Base-by-base conservation (phyloP, 2,113 vertebrate species). In the Leptobrachium ailaonicum region DNA sequence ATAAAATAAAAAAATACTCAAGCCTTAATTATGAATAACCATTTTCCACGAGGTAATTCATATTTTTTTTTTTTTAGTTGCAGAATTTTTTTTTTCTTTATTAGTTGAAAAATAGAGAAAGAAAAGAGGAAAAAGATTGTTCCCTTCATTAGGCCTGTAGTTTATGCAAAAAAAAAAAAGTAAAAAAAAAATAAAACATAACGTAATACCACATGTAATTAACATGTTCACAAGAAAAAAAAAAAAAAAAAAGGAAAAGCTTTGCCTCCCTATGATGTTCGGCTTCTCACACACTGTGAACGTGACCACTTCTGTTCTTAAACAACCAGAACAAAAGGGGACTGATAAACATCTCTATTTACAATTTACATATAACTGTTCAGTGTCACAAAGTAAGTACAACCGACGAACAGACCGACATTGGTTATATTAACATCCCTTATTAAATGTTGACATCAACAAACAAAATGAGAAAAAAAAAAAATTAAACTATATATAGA, bases 121-220 rank as follows among this genome's bases (percentile, higher is more conserved):
- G 87, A 89, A 88, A 85, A 89, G 86, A 86, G 85, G 88, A 88
- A 88, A 32, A 87, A 90, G 88, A 91, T 91, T 93, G 94, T 94
- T 96, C 95, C 94, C 95, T 95, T 96, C 93, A 94, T 96, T 91
- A 93, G 90, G 93, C 90, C 89, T 92, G 89, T 87, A 89, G 92
- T 92, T 91, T 90, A 91, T 89, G 83, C 73, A 89, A 86, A 84
- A 32, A 83, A 77, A 79, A 82, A 41, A 63, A 74, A 82, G 86
- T 83, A 89, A 85, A 50, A 50, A 50, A 50, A 50, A 20, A 83
- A 80, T 80, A 82, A 41, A 63, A 76, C 82, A 87, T 83, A 89
- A 86, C 80, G 84, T 84, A 91, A 89, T 89, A 92, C 88, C 86
- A 95, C 92, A 92, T 89, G 86, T 92, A 90, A 88, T 83, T 87